Evolutionary conservation across 1,140 invertebrate species (phyloP), one percentile per base, ranked within the genome.

Genomic region (Wasmannia auropunctata): DNA sequence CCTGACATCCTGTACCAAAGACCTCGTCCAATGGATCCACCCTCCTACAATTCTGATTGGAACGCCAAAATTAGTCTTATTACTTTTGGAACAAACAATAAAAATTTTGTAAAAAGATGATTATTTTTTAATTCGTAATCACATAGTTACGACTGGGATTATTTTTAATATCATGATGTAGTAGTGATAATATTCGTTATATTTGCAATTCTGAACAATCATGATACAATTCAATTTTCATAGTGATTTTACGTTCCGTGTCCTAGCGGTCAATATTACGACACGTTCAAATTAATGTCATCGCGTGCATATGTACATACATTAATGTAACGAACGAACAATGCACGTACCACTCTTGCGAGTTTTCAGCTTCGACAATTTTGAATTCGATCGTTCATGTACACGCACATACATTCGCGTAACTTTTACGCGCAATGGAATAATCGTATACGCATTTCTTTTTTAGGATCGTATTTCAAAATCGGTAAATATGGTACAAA

Each of bases 241-340:
- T 34, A 46, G 40, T 63, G 58, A 79, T 65, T 79, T 63, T 31
- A 11, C 58, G n/a, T 25, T 22, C 28, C 22, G 37, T 51, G 34
- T 62, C 19, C n/a, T n/a, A 28, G 22, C 43, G 19, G 58, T 63
- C 60, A 79, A 79, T 79, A 79, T 79, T 77, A 46, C 40, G 74
- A 60, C 16, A 77, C 6, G n/a, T 72, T 16, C 25, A 72, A 46
- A 63, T 79, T 63, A 79, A 79, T 63, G 7, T 58, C 40, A 34
- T 49, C 40, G 14, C n/a, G n/a, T n/a, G n/a, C 58, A 22, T 51
- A 63, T 79, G 58, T 63, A 79, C 40, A 63, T 16, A 67, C 40
- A 46, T 65, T 58, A 58, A 63, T 46, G 25, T 43, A 79, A 79
- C 58, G 19, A 63, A 63, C 43, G 25, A 22, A 54, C 46, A 51